Evolutionary conservation across 2,888 invertebrate genomes (phyloP).

Genomic region (Ceramica pisi): DNA sequence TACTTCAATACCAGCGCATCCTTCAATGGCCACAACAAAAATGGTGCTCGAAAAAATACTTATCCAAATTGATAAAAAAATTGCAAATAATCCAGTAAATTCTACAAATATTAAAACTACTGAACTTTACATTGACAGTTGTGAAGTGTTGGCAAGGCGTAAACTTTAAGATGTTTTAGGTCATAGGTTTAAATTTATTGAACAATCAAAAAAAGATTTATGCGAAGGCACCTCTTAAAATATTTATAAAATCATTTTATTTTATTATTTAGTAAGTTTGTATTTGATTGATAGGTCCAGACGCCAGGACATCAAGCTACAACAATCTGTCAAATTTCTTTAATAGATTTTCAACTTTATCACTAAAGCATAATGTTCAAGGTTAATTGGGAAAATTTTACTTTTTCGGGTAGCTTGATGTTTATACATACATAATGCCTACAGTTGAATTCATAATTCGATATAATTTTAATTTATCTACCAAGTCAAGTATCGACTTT

Average conservation of each 20-base stretch:
- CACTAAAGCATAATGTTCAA: no score
- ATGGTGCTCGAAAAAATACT: constrained; percentile 79
- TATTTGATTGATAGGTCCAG: neutral
- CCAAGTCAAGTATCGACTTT: no score
- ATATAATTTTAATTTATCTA: neutral
- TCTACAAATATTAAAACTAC: constrained; percentile 78
- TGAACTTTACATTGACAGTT: constrained; percentile 82
- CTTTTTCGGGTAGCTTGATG: no score
- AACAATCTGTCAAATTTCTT: no score
- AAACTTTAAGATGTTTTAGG: constrained; percentile 69
- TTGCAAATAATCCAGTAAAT: constrained; percentile 65
- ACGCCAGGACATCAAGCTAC: no score
- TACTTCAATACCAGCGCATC: constrained; percentile 83
- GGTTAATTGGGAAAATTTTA: no score
- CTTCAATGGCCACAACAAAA: constrained; percentile 80
- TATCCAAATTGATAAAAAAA: constrained; percentile 75
- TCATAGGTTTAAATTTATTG: neutral
- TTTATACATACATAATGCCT: no score
- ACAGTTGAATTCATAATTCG: no score
- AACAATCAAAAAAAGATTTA: neutral
- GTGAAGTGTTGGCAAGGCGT: constrained; percentile 78
- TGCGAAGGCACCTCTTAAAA: neutral
- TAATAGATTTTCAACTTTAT: no score
- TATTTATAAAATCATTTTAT: no score
- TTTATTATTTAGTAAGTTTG: neutral